Conservation (phyloP, 2,113 vertebrate species). For the Pogonocichla stellata region DNA sequence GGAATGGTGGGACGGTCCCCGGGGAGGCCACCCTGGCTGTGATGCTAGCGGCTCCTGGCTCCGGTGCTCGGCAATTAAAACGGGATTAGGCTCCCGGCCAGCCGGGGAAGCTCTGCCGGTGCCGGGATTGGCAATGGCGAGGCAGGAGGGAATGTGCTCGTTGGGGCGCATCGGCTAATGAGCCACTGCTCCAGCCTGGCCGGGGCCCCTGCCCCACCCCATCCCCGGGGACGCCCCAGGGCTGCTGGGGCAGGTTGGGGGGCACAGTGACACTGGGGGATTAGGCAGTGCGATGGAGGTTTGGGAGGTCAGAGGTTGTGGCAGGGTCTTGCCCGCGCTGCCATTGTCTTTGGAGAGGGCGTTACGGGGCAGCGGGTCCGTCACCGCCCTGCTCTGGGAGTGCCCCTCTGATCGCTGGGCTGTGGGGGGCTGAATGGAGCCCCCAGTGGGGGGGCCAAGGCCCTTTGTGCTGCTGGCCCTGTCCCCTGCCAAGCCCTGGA, state of each 20-base stretch:
- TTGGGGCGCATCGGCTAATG: background rate
- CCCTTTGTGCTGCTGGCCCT: background rate
- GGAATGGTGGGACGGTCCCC: background rate
- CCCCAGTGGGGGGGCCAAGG: rapidly evolving
- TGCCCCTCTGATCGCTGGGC: constrained; percentile 45
- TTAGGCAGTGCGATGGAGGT: background rate
- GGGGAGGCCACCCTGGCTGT: background rate
- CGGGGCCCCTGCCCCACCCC: background rate
- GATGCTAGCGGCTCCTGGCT: background rate
- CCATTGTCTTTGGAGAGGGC: background rate
- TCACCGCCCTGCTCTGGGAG: background rate
- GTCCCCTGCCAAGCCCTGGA: background rate
- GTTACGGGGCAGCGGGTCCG: background rate
- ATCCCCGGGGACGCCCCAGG: background rate
- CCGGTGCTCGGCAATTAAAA: constrained; percentile 51
- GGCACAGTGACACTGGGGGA: background rate
- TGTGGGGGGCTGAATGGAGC: background rate
- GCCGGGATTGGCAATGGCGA: background rate
- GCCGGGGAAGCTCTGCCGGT: background rate
- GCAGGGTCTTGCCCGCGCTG: background rate
- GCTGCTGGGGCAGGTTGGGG: background rate
- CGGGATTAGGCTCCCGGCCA: constrained; percentile 45
- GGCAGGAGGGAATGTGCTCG: background rate
- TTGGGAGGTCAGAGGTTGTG: constrained; percentile 33
- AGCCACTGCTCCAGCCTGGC: background rate